Conservation (phyloP, 1,140 invertebrate genomes). For the Paralvinella palmiformis region DNA sequence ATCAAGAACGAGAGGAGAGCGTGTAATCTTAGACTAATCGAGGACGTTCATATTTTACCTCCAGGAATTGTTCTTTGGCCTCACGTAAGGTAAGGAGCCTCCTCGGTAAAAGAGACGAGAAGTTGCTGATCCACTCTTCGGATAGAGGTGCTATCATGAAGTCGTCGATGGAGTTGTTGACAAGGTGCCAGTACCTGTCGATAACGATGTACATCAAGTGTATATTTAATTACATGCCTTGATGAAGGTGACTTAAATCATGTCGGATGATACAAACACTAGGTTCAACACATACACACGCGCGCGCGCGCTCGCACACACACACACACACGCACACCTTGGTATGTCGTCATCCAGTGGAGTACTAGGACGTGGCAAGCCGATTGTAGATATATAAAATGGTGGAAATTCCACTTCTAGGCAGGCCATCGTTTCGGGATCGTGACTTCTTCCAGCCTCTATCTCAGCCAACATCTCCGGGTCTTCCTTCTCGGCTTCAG, state of each 20-base stretch:
- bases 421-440: slow-evolving; percentile 24
- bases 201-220: background rate
- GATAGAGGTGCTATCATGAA: slow-evolving; percentile 37
- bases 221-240: background rate
- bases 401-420: slow-evolving; percentile 42
- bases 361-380: slow-evolving; percentile 37
- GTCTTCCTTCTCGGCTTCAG: too few relatives aligned
- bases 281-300: background rate
- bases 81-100: slow-evolving; percentile 25
- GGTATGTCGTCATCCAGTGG: background rate
- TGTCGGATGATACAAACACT: background rate
- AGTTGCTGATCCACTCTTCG: slow-evolving; percentile 30
- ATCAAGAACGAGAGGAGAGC: background rate
- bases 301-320: too few relatives aligned
- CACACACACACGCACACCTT: background rate
- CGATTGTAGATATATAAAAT: slow-evolving; percentile 43
- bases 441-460: too few relatives aligned
- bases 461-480: too few relatives aligned
- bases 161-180: slow-evolving; percentile 41
- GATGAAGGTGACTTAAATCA: background rate
- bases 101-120: slow-evolving; percentile 38
- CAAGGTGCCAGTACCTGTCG: slow-evolving; percentile 39
- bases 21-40: background rate
- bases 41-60: slow-evolving; percentile 24
- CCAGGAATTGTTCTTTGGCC: slow-evolving; percentile 31